Conservation (phyloP, 53 echinoderm and acorn worm species). For the Echinometra lucunter region DNA sequence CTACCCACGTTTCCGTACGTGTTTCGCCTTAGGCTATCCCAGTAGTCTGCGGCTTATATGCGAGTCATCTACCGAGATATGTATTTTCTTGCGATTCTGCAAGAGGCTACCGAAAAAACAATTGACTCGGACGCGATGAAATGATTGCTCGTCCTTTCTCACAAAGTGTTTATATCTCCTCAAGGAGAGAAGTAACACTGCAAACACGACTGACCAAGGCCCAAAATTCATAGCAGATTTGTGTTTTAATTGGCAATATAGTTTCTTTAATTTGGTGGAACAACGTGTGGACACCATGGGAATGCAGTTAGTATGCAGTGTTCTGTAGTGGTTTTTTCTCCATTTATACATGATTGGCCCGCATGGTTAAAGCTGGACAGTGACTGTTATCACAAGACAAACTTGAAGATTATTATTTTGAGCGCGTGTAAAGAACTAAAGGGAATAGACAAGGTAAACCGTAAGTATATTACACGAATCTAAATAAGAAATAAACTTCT, state of each 20-base stretch:
- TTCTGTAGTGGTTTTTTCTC: not conserved
- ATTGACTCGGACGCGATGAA: not conserved
- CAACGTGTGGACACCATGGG: not conserved
- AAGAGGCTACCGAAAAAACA: not conserved
- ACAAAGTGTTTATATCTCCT: not conserved
- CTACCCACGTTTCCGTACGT: conserved; percentile 57
- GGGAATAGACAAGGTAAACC: too few species aligned
- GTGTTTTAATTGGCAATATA: not conserved
- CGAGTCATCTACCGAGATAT: conserved; percentile 13
- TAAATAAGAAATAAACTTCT: not conserved
- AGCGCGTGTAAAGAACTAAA: too few species aligned
- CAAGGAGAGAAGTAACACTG: not conserved
- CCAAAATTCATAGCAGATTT: not conserved
- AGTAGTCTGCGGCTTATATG: not conserved
- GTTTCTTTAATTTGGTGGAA: not conserved
- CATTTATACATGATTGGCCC: not conserved
- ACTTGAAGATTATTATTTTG: too few species aligned
- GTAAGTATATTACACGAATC: too few species aligned
- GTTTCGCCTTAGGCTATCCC: conserved; percentile 16
- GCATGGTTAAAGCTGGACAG: not conserved
- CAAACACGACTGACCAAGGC: not conserved
- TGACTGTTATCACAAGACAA: too few species aligned
- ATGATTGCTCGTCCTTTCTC: not conserved
- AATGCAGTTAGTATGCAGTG: not conserved
- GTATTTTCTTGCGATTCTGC: not conserved